Evolutionary conservation across 1,140 invertebrate species (phyloP).

Genomic region (Musca domestica): DNA sequence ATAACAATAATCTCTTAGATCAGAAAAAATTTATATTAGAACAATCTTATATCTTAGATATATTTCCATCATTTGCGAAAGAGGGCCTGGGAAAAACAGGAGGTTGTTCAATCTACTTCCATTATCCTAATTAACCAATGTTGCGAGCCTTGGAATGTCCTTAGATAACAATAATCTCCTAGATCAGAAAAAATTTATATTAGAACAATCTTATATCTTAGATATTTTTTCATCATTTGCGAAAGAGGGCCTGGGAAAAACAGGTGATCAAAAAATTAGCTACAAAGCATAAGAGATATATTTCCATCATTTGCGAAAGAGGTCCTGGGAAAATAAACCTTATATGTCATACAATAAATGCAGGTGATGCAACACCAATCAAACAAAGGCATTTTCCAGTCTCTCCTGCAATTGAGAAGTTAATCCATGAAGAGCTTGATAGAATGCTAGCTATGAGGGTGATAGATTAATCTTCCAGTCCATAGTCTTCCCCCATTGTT

Average conservation of each 20-base stretch:
- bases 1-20: background rate
- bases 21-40: background rate
- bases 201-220: no score
- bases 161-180: background rate
- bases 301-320: constrained; percentile 12
- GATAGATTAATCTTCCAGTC: constrained; percentile 25
- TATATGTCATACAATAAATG: constrained; percentile 2
- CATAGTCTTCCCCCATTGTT: no score
- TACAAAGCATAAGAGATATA: background rate
- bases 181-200: background rate
- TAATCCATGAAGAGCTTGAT: no score
- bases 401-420: no score
- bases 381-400: no score
- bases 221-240: no score
- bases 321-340: background rate
- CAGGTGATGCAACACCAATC: background rate
- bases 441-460: constrained; percentile 25
- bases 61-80: no score
- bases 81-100: no score
- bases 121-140: no score
- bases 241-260: no score
- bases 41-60: no score
- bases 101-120: constrained; percentile 13
- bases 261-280: constrained; percentile 2
- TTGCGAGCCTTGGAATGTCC: no score